phyloP scores from a whole-genome alignment of 2,113 vertebrate species.

The Barbus barbus region DNA sequence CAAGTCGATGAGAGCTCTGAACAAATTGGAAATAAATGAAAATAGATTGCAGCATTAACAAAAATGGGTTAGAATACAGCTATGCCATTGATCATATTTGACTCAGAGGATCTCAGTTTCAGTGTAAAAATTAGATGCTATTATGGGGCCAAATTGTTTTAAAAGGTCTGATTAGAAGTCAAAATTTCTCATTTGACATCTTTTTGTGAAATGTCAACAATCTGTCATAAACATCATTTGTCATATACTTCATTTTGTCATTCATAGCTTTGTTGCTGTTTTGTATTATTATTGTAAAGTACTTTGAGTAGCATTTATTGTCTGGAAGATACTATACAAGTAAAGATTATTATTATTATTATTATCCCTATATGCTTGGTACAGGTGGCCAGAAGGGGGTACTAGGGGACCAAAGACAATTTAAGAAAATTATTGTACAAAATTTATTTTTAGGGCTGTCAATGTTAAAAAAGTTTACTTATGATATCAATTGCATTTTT shows the following conservation, averaged over 20 bases:
- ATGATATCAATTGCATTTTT: background rate
- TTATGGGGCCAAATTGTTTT: background rate
- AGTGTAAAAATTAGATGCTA: slow-evolving; percentile 3
- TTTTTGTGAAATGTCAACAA: background rate
- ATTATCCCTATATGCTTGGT: background rate
- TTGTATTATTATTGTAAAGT: background rate
- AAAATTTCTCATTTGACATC: slow-evolving; percentile 28
- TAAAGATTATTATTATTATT: background rate
- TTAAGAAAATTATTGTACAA: background rate
- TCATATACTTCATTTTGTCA: slow-evolving; percentile 1
- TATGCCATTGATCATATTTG: slow-evolving; percentile 36
- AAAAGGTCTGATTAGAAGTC: background rate
- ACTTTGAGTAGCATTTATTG: background rate
- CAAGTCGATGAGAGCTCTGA: slow-evolving; percentile 16
- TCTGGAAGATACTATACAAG: background rate
- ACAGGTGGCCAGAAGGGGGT: too few relatives aligned
- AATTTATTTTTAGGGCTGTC: background rate
- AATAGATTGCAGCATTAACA: slow-evolving; percentile 35
- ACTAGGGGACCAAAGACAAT: too few relatives aligned
- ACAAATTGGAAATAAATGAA: slow-evolving; percentile 38
- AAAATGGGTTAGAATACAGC: slow-evolving; percentile 28
- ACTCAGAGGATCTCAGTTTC: background rate
- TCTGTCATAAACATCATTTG: background rate
- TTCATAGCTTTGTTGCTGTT: background rate
- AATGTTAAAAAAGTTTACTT: background rate